Percentiles rank a stretch among this genome's conserved stretches.
Evolutionary conservation across 2,888 invertebrate species (phyloP).

Genomic region (Didymodactylos carnosus): DNA sequence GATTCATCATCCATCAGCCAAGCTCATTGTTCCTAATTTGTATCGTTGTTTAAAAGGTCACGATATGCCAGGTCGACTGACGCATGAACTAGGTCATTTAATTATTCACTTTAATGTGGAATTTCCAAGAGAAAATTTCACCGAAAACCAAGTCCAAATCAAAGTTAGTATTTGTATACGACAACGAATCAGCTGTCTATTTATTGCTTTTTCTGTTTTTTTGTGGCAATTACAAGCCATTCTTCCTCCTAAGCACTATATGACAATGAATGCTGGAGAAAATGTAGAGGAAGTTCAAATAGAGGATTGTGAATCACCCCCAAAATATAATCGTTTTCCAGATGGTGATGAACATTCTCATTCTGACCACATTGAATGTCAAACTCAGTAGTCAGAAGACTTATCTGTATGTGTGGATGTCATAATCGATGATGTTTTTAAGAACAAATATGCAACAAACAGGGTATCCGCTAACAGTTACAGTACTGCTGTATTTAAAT

Average conservation of each 20-base stretch:
- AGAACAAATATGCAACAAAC: no score
- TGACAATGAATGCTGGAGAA: background rate
- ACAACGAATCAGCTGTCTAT: background rate
- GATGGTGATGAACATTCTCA: background rate
- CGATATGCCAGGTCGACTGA: background rate
- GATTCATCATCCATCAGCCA: background rate
- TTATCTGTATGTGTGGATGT: no score
- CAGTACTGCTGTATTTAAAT: no score
- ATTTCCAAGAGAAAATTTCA: background rate
- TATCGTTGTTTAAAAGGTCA: background rate
- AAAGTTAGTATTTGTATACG: background rate
- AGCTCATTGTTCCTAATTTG: background rate
- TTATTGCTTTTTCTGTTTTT: background rate
- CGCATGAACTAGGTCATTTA: background rate
- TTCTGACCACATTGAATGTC: background rate
- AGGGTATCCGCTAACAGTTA: no score
- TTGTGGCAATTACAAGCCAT: background rate
- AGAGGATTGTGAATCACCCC: background rate
- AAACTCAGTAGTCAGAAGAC: background rate
- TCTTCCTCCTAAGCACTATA: background rate
- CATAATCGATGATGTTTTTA: no score
- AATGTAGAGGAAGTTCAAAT: background rate
- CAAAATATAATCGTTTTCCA: background rate
- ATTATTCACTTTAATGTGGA: background rate
- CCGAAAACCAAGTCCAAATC: background rate